These are phyloP conservation scores for Dicaeum eximium DNA, from an alignment of 2,113 vertebrate genomes.

Conservation along the genomic window DNA sequence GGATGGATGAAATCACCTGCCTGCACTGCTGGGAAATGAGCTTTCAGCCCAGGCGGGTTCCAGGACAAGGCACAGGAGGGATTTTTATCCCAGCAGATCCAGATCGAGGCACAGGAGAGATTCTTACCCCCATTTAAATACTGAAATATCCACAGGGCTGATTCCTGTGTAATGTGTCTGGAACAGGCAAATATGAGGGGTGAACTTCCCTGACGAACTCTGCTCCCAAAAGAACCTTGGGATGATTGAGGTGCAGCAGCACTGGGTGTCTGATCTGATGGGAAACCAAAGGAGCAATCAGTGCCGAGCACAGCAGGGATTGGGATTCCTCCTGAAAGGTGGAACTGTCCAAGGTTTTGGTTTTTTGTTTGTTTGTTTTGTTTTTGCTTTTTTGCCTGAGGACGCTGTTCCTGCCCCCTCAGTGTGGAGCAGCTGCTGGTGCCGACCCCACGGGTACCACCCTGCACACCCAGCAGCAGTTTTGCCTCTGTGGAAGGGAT, in stretches of 20 bases:
- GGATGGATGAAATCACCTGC: not conserved
- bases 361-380: no score
- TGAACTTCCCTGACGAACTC: not conserved
- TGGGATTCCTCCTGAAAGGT: not conserved
- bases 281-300: not conserved
- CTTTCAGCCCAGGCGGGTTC: not conserved
- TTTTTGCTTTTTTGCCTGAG: not conserved
- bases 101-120: not conserved
- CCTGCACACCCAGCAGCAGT: fast-evolving
- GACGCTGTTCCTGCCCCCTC: not conserved
- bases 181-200: not conserved
- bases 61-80: not conserved
- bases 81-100: not conserved
- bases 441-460: not conserved
- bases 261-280: not conserved
- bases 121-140: not conserved
- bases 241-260: not conserved
- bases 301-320: not conserved
- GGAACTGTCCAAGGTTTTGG: not conserved
- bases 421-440: not conserved
- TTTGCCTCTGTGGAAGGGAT: not conserved
- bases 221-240: not conserved
- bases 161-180: not conserved
- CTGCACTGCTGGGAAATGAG: not conserved
- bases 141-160: fast-evolving